A percentile compares a stretch with the other conserved stretches of the same genome.
phyloP scores from a whole-genome alignment of 2,113 vertebrate species.

The Papio anubis region DNA sequence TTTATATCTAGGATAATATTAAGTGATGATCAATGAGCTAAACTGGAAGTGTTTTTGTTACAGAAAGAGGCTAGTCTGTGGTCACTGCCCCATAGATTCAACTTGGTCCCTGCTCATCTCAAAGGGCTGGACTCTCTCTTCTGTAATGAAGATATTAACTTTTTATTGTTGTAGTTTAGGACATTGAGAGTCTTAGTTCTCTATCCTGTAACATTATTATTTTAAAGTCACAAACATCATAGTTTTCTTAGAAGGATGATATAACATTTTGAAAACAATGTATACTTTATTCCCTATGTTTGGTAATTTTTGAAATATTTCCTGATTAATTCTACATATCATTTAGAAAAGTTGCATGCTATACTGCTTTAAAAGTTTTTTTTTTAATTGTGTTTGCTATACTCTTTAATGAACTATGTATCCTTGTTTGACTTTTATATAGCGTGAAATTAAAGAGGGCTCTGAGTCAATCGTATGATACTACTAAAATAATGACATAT shows the following conservation, averaged over 20 bases:
- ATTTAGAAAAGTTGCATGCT: not conserved
- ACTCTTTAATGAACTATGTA: not conserved
- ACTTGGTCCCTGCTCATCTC: not conserved
- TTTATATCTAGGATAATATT: not conserved
- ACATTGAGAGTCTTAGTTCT: not conserved
- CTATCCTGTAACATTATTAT: not conserved
- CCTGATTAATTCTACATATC: not conserved
- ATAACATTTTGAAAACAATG: not conserved
- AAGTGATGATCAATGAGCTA: not conserved
- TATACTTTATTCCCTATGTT: not conserved
- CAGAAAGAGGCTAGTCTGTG: rapidly evolving
- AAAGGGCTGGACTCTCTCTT: too few species aligned
- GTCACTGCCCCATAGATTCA: not conserved
- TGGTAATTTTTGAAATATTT: not conserved
- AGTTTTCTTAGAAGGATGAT: not conserved
- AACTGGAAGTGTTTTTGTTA: not conserved
- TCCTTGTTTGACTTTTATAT: not conserved
- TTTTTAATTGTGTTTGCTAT: not conserved
- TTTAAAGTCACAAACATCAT: not conserved
- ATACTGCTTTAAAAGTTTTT: not conserved
- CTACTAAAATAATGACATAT: not conserved
- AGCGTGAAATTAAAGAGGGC: not conserved
- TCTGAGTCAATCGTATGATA: not conserved
- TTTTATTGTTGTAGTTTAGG: not conserved
- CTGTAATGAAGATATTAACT: not conserved